Conservation (phyloP, 2,113 vertebrate species). For the Anhinga anhinga region DNA sequence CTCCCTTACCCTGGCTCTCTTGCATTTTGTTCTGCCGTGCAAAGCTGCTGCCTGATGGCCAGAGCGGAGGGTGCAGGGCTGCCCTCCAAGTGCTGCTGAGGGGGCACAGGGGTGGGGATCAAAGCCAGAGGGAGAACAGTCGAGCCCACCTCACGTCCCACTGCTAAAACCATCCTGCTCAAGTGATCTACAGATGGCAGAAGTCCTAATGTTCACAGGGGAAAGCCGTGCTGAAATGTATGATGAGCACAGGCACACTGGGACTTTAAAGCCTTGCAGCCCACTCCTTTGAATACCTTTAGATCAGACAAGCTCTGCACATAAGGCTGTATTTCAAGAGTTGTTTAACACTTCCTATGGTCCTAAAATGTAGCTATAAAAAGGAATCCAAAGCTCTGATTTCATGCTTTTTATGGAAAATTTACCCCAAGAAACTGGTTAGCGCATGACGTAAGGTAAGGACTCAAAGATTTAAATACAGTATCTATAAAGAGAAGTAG, state of each 20-base stretch:
- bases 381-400: not conserved
- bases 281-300: slow-evolving; percentile 24
- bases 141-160: not conserved
- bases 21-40: accelerated
- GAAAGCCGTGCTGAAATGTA: not conserved
- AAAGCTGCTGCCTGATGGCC: not conserved
- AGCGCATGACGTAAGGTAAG: not conserved
- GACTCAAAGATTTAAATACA: not conserved
- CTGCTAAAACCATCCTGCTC: not conserved
- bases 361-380: slow-evolving; percentile 20
- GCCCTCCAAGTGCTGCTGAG: not conserved
- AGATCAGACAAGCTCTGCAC: not conserved
- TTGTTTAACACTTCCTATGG: slow-evolving; percentile 18
- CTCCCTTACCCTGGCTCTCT: not conserved
- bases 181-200: not conserved
- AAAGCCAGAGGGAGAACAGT: not conserved
- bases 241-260: not conserved
- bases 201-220: not conserved
- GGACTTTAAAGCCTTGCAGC: not conserved
- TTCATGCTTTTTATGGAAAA: not conserved
- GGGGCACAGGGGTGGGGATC: accelerated
- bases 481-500: not conserved
- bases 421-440: not conserved
- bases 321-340: slow-evolving; percentile 10
- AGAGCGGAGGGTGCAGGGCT: accelerated